A percentile compares a stretch with the other conserved stretches of the same genome.
Evolutionary conservation across 2,888 invertebrate genomes (phyloP).

Genomic region (Polylopha cassiicola): DNA sequence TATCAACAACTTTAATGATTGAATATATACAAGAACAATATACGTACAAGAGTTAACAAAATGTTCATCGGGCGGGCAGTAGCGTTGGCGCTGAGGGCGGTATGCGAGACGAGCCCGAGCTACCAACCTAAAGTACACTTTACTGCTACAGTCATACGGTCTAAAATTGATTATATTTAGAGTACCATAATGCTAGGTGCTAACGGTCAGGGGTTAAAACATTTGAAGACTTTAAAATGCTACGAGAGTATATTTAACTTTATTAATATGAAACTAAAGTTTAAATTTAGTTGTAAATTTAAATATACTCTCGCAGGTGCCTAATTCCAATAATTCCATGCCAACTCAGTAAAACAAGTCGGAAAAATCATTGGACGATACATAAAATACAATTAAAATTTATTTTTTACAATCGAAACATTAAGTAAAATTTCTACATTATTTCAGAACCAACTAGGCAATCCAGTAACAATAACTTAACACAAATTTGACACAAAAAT

Average conservation of each 20-base stretch:
- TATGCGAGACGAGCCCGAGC: constrained; percentile 18
- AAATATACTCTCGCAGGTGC: no score
- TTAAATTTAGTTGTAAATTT: no score
- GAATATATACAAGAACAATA: constrained; percentile 74
- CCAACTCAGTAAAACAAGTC: constrained; percentile 16
- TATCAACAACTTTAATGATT: constrained; percentile 76
- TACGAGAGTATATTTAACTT: no score
- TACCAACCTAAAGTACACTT: neutral
- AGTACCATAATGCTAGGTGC: no score
- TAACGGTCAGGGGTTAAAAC: no score
- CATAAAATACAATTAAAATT: constrained; percentile 16
- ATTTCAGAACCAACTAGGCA: constrained; percentile 24
- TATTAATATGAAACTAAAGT: no score
- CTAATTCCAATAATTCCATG: no score
- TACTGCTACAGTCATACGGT: constrained; percentile 1
- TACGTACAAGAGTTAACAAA: constrained; percentile 63
- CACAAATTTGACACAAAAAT: constrained; percentile 12
- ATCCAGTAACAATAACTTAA: constrained; percentile 27
- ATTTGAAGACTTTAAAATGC: no score
- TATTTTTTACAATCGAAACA: constrained; percentile 15
- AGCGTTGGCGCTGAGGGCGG: constrained; percentile 30
- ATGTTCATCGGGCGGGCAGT: constrained; percentile 31
- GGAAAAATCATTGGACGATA: constrained; percentile 10
- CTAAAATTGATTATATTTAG: constrained; percentile 1
- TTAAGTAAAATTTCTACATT: constrained; percentile 21